Percentiles rank a stretch among this genome's conserved stretches.
phyloP scores from a whole-genome alignment of 2,113 vertebrate species.

The Hippocampus mohnikei region DNA sequence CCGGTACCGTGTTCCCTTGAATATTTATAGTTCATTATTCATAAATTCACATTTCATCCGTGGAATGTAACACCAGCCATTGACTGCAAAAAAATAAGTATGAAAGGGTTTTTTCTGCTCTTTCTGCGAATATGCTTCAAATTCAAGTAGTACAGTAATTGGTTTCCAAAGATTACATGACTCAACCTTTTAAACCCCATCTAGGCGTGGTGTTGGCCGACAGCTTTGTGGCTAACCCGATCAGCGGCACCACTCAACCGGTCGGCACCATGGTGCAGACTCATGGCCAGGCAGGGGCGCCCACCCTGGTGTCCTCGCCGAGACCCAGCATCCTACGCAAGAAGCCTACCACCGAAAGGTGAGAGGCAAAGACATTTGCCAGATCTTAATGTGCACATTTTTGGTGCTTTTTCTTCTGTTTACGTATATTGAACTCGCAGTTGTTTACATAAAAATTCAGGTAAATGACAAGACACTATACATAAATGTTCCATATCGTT shows the following conservation, averaged over 20 bases:
- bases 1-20: constrained; percentile 70
- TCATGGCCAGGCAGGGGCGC: constrained; percentile 82
- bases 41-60: neutral
- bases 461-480: too few species aligned
- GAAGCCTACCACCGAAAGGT: constrained; percentile 91
- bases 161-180: neutral
- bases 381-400: neutral
- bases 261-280: constrained; percentile 90
- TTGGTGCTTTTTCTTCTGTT: neutral
- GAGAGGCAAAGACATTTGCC: constrained; percentile 47
- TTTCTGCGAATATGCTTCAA: neutral
- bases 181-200: constrained; percentile 4
- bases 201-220: constrained; percentile 86
- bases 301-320: constrained; percentile 90
- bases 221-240: constrained; percentile 88
- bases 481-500: too few species aligned
- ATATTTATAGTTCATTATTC: too few species aligned
- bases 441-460: too few species aligned
- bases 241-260: constrained; percentile 82
- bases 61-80: too few species aligned
- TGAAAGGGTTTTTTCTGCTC: neutral
- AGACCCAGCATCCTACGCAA: constrained; percentile 96
- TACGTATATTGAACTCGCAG: too few species aligned
- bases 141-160: neutral
- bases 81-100: too few species aligned